Base-by-base conservation (phyloP, 2,113 vertebrate genomes). In the Galeopterus variegatus region DNA sequence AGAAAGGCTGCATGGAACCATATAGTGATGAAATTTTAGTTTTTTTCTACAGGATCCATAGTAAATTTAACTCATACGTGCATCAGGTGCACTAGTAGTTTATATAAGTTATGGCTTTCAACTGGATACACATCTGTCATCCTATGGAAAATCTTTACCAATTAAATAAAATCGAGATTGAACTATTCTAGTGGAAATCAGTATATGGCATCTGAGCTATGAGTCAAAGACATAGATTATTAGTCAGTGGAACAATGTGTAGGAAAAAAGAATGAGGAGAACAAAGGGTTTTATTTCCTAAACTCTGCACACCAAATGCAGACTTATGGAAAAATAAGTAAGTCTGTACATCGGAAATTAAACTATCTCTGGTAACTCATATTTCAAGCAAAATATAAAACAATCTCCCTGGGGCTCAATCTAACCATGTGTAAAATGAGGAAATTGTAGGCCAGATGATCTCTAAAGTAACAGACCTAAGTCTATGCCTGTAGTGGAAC, bases 71-170 rank as follows among this genome's bases (percentile, higher is more conserved):
- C 26, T 77, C 67, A 67, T 5, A 92, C 72, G 17, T 2, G 9
- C 21, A 83, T 70, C 54, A 76, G 17, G 19, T 65, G 21, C 36
- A 64, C 45, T 80, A 75, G 52, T 21, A 76, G 77, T 67, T 60
- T 77, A 50, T 41, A 8, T 36, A 88, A 87, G 14, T 81, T 64
- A 80, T 92, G 65, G 19, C 13, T 95, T 89, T 96, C 56, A 88
- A 50, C 48, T 67, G 8, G 13, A 5, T 54, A 69, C 31, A 41
- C 10, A n/a, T 62, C 21, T 75, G 45, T 33, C 60, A 86, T 70
- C 36, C 54, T 79, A 52, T 50, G 80, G 94, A 96, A 97, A 94
- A 96, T 80, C 64, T 83, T 69, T 41, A 83, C 56, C 91, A 56
- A 88, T 62, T 90, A 94, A 88, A 67, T 56, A 75, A 95, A 85